phyloP scores from a whole-genome alignment of 2,113 vertebrate species.

The Rhea americana region DNA sequence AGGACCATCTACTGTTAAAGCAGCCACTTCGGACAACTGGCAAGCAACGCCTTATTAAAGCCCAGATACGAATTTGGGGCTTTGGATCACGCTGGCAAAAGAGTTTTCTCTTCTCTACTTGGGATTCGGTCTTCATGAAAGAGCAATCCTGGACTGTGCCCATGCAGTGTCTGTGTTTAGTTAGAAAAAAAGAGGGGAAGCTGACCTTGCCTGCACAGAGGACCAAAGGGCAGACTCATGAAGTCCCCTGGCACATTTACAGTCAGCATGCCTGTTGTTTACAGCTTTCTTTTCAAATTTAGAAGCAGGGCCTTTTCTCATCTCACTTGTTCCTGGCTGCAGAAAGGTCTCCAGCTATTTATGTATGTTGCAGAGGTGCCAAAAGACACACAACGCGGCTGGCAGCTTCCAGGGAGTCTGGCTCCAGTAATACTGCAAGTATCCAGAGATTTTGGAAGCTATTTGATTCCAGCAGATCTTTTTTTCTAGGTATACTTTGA shows the following conservation, averaged over 20 bases:
- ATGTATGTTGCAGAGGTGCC: constrained; percentile 32
- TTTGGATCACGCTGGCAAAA: neutral
- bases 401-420: constrained; percentile 38
- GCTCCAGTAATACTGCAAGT: neutral
- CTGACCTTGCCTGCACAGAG: constrained; percentile 16
- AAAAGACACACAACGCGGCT: constrained; percentile 5
- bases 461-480: neutral
- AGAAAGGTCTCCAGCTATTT: constrained; percentile 48
- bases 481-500: neutral
- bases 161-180: neutral
- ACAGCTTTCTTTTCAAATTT: constrained; percentile 66
- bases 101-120: neutral
- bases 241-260: neutral
- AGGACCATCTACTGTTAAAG: neutral
- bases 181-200: constrained; percentile 10
- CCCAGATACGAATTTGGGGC: neutral
- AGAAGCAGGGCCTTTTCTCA: constrained; percentile 58
- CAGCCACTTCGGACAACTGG: neutral
- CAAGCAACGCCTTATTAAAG: neutral
- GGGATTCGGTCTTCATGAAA: neutral
- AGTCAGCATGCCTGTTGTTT: constrained; percentile 30
- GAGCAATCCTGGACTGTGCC: neutral
- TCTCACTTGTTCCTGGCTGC: constrained; percentile 51
- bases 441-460: constrained; percentile 13
- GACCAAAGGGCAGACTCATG: constrained; percentile 1